These are phyloP conservation scores for Pissodes strobi DNA, from an alignment of 1,140 invertebrate species.

Conservation along the genomic window DNA sequence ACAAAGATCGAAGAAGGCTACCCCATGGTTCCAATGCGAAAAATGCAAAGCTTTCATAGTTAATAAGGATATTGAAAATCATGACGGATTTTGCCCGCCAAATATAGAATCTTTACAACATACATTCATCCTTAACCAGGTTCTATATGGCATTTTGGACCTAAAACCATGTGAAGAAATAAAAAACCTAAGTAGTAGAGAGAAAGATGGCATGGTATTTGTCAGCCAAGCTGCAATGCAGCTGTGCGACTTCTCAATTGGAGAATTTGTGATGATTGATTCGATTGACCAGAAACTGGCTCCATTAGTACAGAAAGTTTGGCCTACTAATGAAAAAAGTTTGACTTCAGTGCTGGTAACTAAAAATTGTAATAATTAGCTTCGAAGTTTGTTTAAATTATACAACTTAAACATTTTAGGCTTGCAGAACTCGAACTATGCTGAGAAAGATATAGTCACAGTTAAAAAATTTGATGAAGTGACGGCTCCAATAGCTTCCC, in stretches of 20 bases:
- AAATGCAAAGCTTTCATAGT: conserved; percentile 47
- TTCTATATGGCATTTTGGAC: conserved; percentile 57
- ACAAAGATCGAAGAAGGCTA: conserved; percentile 51
- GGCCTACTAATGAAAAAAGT: conserved; percentile 64
- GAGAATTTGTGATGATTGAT: conserved; percentile 60
- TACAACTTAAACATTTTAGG: too few species aligned
- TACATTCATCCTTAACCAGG: conserved; percentile 55
- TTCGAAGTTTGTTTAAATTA: too few species aligned
- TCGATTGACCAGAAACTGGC: conserved; percentile 41
- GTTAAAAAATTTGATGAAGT: conserved; percentile 50
- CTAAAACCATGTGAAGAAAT: conserved; percentile 57
- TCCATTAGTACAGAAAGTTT: conserved; percentile 60
- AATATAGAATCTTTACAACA: conserved; percentile 51
- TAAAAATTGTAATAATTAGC: too few species aligned
- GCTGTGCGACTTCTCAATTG: conserved; percentile 65
- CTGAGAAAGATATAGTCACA: conserved; percentile 56
- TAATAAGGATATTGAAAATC: conserved; percentile 53
- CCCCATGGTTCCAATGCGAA: conserved; percentile 53
- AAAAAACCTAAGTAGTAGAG: conserved; percentile 52
- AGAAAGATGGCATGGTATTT: conserved; percentile 62
- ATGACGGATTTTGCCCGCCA: conserved; percentile 58
- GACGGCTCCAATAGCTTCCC: conserved; percentile 45
- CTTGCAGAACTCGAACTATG: conserved; percentile 49
- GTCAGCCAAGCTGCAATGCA: conserved; percentile 64
- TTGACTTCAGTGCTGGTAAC: conserved; percentile 61